Evolutionary conservation across 2,888 invertebrate genomes (phyloP).

Genomic region (Liopterus haemorrhoidalis): DNA sequence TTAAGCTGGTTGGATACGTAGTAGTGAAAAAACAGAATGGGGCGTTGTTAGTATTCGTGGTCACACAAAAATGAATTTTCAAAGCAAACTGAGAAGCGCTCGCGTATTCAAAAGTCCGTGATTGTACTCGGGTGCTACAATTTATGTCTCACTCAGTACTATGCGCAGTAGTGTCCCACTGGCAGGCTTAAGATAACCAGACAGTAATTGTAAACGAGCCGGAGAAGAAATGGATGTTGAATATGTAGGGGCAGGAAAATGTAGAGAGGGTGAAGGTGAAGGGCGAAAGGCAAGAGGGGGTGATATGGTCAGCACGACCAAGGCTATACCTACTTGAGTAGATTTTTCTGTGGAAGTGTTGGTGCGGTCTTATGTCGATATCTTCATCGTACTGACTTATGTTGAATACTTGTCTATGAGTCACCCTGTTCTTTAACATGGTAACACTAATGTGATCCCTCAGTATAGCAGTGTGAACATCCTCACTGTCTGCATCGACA

Average conservation of each 20-base stretch:
- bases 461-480: constrained; percentile 45
- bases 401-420: constrained; percentile 34
- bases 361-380: constrained; percentile 39
- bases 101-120: too few species aligned
- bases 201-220: constrained; percentile 7
- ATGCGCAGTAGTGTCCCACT: constrained; percentile 24
- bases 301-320: neutral
- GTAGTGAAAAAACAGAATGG: too few species aligned
- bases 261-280: neutral
- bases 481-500: constrained; percentile 52
- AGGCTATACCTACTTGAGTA: constrained; percentile 45
- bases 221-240: constrained; percentile 6
- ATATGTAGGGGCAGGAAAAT: neutral
- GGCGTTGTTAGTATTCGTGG: too few species aligned
- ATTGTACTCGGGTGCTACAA: too few species aligned
- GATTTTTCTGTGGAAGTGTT: constrained; percentile 32
- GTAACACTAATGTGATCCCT: constrained; percentile 45
- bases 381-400: constrained; percentile 42
- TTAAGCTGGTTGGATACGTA: too few species aligned
- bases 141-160: too few species aligned
- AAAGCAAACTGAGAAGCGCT: too few species aligned
- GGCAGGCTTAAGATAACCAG: constrained; percentile 1
- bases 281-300: neutral
- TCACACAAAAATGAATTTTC: too few species aligned
- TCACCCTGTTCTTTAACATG: constrained; percentile 42